Conservation (phyloP, 1,140 invertebrate genomes). For the Caenorhabditis remanei region DNA sequence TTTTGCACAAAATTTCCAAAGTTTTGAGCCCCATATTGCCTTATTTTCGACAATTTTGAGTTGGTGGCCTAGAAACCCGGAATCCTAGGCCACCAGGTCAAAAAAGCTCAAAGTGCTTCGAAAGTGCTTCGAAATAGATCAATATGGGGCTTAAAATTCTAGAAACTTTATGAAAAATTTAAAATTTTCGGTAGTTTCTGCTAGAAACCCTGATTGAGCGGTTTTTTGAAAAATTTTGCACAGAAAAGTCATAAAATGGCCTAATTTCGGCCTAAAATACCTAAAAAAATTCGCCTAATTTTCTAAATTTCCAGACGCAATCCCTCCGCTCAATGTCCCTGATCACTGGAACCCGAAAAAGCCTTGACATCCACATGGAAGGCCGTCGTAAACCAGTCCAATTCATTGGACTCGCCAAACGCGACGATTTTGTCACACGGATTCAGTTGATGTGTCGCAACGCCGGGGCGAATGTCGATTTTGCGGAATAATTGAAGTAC, state of each 20-base stretch:
- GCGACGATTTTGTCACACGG: conserved; percentile 59
- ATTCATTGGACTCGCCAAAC: conserved; percentile 55
- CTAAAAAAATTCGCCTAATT: neutral
- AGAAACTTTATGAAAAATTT: neutral
- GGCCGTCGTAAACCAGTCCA: conserved; percentile 43
- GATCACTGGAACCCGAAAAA: conserved; percentile 58
- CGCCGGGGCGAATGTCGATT: conserved; percentile 3
- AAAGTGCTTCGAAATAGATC: neutral
- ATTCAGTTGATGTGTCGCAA: conserved; percentile 51
- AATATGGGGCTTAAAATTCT: conserved; percentile 9
- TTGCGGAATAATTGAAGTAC: neutral
- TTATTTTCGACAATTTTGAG: neutral
- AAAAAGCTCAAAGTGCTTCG: no score
- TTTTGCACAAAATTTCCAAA: neutral
- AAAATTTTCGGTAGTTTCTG: no score
- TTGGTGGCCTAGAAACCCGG: no score
- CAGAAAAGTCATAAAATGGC: no score
- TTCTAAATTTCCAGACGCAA: conserved; percentile 22
- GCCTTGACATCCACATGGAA: conserved; percentile 48
- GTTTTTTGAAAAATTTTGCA: no score
- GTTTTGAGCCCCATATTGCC: conserved; percentile 27
- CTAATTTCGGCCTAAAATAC: no score
- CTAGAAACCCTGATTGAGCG: no score
- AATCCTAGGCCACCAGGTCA: no score
- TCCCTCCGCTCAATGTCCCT: conserved; percentile 48